Evolutionary conservation across 2,888 invertebrate genomes (phyloP).

Genomic region (Torymus texanus): DNA sequence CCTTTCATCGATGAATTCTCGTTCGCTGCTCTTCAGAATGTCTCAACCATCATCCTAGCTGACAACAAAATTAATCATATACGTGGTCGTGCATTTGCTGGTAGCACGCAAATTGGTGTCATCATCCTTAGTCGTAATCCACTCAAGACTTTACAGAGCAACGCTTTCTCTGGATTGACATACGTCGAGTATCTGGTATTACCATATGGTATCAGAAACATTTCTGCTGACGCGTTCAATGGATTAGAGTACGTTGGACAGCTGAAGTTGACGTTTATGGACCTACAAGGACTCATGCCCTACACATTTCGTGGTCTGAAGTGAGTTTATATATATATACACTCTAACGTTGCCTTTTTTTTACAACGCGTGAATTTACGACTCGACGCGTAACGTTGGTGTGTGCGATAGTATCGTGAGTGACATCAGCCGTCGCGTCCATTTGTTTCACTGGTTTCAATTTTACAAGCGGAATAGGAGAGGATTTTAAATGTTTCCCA

Average conservation of each 20-base stretch:
- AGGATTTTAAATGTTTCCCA: no score
- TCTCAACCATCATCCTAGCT: constrained; percentile 83
- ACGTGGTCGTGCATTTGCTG: constrained; percentile 88
- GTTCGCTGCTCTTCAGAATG: constrained; percentile 89
- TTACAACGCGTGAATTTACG: background rate
- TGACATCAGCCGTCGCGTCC: no score
- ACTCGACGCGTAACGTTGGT: no score
- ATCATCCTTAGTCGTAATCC: constrained; percentile 91
- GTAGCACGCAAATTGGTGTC: constrained; percentile 88
- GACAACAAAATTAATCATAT: constrained; percentile 84
- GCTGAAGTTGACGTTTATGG: constrained; percentile 89
- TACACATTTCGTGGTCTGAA: constrained; percentile 86
- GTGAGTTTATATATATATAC: constrained; percentile 25
- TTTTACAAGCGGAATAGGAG: no score
- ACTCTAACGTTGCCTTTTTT: background rate
- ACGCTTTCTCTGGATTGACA: constrained; percentile 89
- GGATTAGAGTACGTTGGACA: constrained; percentile 89
- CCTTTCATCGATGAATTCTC: constrained; percentile 88
- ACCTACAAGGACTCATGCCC: constrained; percentile 82
- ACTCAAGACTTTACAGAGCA: constrained; percentile 85
- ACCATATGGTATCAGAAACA: constrained; percentile 85
- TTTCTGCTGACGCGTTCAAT: constrained; percentile 88
- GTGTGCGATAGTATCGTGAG: no score
- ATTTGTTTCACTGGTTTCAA: no score
- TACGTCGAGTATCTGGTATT: constrained; percentile 89